Base-by-base conservation (phyloP, 2,113 vertebrate genomes). In the Dasyornis broadbenti region DNA sequence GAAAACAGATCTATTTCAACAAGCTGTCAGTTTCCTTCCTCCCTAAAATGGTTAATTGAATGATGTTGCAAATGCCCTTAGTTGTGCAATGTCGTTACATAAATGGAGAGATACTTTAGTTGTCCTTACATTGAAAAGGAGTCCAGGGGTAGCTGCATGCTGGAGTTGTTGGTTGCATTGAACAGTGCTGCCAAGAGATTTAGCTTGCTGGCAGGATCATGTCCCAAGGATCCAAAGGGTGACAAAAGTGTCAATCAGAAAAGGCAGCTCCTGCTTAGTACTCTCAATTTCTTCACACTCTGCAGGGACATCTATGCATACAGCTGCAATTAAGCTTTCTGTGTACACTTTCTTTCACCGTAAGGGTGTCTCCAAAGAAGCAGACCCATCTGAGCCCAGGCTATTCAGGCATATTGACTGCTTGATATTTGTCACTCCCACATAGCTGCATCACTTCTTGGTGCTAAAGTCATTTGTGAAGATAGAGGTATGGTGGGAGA, bases 381-480 rank as follows among this genome's bases (percentile, higher is more conserved):
- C 49, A 12, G 21, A 85, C 33, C 40, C 37, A 31, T 69, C 13
- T 72, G 33, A 94, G 30, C 30, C 10, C 27, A 57, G 57, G 82
- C 16, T 94, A 82, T 85, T 87, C 53, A 85, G 45, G 45, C 54
- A 61, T 72, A 82, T 61, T 77, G 31, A 47, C 63, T 92, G 83
- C 83, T 76, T 91, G 54, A 20, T 82, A 76, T 87, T 92, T 94
- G 50, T 86, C 78, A 95, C 66, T 92, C 89, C 89, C 83, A 85
- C 81, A 40, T 61, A 89, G 54, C 61, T 77, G 42, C 71, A 94
- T 79, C 42, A 87, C 82, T 79, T 82, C 75, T 87, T 59, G 50
- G 70, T 87, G 68, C 42, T 95, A 94, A 95, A 85, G 9, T 80
- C 16, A 47, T 94, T 87, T 69, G 39, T 85, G 63, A 95, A 87